Evolutionary conservation across 2,113 vertebrate genomes (phyloP), one percentile per base, ranked within the genome.

Genomic region (Serinus canaria): DNA sequence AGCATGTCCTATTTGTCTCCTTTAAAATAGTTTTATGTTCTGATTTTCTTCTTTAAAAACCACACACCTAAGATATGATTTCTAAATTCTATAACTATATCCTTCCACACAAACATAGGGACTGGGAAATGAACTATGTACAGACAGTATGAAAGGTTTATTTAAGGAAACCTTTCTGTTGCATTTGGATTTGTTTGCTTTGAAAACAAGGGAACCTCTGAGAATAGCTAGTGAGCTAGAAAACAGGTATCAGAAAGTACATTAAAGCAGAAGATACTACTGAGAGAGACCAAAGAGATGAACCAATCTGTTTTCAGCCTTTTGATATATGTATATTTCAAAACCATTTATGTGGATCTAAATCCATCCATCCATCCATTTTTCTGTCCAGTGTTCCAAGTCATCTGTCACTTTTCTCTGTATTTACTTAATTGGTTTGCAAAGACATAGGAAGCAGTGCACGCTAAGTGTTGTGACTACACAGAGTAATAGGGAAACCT

Each of bases 131-230:
- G 2, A 70, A 50, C 20, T 13, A 31, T 37, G 77, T 30, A 79
- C 50, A 70, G 46, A 46, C 35, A 69, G 59, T 22, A 83, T 11
- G 14, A 63, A 86, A 86, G 27, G 39, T 35, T 89, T 91, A 70
- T 78, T 92, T 80, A 78, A 83, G 59, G 47, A 91, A 91, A 73
- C 5, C 6, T 80, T 83, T 85, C 78, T 80, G 63, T 25, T 91
- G 46, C n/a, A 73, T 69, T 53, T 88, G 41, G 37, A 87, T 91
- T 94, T 78, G 24, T 75, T 91, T 97, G 31, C 70, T 79, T 72
- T 85, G 62, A 82, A 95, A 89, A 89, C 22, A 79, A 75, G 59
- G 20, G 18, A 82, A 41, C 16, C 46, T 66, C 64, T 76, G 30
- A 73, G 31, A 43, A 73, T 19, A 89, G 39, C 23, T 35, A 89